Evolutionary conservation across 1,140 invertebrate genomes (phyloP).

Genomic region (Pachyrhynchus sulphureomaculatus): DNA sequence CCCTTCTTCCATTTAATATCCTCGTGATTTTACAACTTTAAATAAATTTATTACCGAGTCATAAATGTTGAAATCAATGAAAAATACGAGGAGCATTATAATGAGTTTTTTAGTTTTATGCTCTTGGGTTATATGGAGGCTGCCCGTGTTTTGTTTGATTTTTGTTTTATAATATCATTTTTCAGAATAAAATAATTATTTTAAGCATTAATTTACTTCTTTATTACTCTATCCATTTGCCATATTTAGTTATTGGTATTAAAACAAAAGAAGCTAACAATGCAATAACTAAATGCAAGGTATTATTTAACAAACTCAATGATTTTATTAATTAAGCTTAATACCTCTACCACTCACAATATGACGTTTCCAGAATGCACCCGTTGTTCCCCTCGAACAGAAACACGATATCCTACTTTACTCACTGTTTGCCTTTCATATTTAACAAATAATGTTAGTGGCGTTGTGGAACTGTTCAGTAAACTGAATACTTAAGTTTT

Average conservation of each 20-base stretch:
- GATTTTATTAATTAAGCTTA: constrained; percentile 3
- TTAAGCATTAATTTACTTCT: no score
- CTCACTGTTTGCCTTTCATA: constrained; percentile 44
- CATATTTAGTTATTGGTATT: no score
- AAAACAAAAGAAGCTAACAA: no score
- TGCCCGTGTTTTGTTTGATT: constrained; percentile 12
- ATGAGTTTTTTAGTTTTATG: constrained; percentile 27
- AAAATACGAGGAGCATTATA: constrained; percentile 26
- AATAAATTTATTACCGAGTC: constrained; percentile 20
- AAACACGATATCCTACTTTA: constrained; percentile 44
- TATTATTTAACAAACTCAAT: no score
- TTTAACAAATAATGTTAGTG: constrained; percentile 1
- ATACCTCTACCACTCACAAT: constrained; percentile 8
- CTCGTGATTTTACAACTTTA: constrained; percentile 24
- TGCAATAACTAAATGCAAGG: no score
- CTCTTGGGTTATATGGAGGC: constrained; percentile 5
- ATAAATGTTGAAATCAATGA: constrained; percentile 18
- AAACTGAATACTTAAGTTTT: no score
- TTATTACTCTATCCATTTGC: no score
- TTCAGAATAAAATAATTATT: constrained; percentile 21
- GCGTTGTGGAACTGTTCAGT: no score
- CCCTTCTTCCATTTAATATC: constrained; percentile 18
- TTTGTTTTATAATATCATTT: constrained; percentile 18
- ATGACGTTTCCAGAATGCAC: constrained; percentile 16
- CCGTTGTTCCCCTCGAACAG: constrained; percentile 32